Conservation (phyloP, 2,113 vertebrate species). For the Carassius gibelio region DNA sequence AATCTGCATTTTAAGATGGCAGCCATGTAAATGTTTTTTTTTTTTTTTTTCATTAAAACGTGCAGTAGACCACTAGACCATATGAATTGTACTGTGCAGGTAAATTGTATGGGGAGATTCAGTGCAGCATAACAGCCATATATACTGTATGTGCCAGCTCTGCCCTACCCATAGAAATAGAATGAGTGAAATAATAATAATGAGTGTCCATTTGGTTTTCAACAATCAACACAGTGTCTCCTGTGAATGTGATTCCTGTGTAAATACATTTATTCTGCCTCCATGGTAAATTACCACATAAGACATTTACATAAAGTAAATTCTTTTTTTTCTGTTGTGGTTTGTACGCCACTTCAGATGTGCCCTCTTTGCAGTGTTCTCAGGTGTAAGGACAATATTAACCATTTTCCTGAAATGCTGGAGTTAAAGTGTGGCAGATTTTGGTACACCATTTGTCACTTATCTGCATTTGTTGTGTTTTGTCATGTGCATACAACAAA, state of each 20-base stretch:
- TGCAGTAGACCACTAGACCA: background rate
- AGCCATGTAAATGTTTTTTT: too few relatives aligned
- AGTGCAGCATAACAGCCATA: background rate
- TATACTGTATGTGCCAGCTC: background rate
- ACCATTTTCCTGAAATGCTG: background rate
- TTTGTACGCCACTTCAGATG: background rate
- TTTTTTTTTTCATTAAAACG: background rate
- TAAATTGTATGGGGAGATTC: background rate
- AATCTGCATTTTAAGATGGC: too few relatives aligned
- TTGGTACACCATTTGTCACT: background rate
- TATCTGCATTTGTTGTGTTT: background rate
- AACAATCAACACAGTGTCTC: conserved; percentile 9
- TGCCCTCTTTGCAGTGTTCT: background rate
- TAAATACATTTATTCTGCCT: background rate
- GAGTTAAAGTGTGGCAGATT: background rate
- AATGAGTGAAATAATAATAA: conserved; percentile 10
- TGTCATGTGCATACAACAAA: background rate
- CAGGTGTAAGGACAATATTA: background rate
- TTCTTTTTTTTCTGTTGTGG: background rate
- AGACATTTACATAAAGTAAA: background rate
- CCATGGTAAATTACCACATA: background rate
- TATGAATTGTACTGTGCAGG: background rate
- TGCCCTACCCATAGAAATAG: background rate
- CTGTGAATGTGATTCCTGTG: conserved; percentile 8
- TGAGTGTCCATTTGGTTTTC: conserved; percentile 1